These are phyloP conservation scores for Calliopsis andreniformis DNA, from an alignment of 1,140 invertebrate genomes.

Conservation along the genomic window DNA sequence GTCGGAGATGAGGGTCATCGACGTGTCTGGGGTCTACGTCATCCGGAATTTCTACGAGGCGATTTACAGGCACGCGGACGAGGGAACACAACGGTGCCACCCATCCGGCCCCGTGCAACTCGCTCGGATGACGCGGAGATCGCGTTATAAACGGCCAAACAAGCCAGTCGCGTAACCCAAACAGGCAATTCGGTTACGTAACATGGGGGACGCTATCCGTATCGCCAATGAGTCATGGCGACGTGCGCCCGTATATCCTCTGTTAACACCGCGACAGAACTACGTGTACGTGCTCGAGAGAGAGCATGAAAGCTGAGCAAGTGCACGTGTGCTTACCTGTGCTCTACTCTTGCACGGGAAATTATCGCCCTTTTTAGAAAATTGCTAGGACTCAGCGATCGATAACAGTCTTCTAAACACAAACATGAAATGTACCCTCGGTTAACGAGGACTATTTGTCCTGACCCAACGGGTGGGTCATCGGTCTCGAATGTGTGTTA, in stretches of 20 bases:
- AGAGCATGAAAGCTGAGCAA: neutral
- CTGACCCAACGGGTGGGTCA: too few species aligned
- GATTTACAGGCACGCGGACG: conserved; percentile 20
- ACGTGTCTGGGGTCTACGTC: conserved; percentile 12
- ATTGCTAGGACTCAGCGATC: too few species aligned
- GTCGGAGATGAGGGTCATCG: conserved; percentile 35
- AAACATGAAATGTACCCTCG: too few species aligned
- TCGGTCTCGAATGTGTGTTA: too few species aligned
- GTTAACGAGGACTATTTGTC: too few species aligned
- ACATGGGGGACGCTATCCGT: conserved; percentile 70
- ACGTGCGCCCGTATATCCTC: conserved; percentile 66
- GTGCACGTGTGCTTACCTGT: too few species aligned
- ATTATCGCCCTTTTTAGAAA: too few species aligned
- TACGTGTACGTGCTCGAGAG: neutral
- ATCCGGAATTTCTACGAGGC: conserved; percentile 20
- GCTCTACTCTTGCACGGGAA: too few species aligned
- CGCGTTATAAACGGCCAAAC: conserved; percentile 57
- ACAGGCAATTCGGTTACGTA: conserved; percentile 71
- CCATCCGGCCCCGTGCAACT: conserved; percentile 3
- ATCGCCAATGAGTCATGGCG: conserved; percentile 71
- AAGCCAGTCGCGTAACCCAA: conserved; percentile 69
- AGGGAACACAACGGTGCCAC: neutral
- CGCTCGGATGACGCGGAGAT: conserved; percentile 7
- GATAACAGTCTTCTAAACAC: too few species aligned
- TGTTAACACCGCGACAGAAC: conserved; percentile 3